These are phyloP conservation scores for Ennomos fuscantarius DNA, from an alignment of 2,888 invertebrate genomes.

Conservation along the genomic window DNA sequence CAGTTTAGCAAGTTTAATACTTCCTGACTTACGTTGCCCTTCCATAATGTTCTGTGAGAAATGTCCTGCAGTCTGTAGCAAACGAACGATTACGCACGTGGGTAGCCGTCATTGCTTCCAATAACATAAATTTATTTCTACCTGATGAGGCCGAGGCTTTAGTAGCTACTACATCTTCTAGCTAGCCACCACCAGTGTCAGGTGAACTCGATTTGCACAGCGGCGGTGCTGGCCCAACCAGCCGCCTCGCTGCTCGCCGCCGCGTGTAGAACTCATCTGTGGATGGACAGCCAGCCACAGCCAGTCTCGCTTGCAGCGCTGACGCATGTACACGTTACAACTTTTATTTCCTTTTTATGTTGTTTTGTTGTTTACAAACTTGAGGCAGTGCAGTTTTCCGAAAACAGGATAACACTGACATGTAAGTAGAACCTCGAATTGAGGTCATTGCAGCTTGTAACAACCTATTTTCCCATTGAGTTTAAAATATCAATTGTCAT, in stretches of 20 bases:
- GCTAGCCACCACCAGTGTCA: constrained; percentile 41
- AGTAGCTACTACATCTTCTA: constrained; percentile 30
- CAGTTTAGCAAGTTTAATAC: constrained; percentile 22
- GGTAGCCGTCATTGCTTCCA: constrained; percentile 48
- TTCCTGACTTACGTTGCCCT: constrained; percentile 15
- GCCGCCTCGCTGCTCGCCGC: constrained; percentile 35
- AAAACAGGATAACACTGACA: constrained; percentile 70
- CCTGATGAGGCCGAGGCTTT: constrained; percentile 32
- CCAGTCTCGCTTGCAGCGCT: constrained; percentile 67
- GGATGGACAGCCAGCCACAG: constrained; percentile 60
- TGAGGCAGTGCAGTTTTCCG: constrained; percentile 60
- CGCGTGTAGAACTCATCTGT: background rate
- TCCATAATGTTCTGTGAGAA: constrained; percentile 16
- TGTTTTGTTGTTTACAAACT: constrained; percentile 77
- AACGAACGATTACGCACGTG: constrained; percentile 43
- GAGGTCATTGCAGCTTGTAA: constrained; percentile 59
- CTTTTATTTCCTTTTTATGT: constrained; percentile 32
- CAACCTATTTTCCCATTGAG: constrained; percentile 28
- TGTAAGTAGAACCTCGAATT: constrained; percentile 69
- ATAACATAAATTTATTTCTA: constrained; percentile 42
- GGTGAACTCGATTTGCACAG: constrained; percentile 71
- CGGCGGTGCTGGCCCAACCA: constrained; percentile 40
- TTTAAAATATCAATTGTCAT: constrained; percentile 15
- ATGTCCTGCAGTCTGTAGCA: constrained; percentile 34
- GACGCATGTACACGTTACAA: constrained; percentile 58